Evolutionary conservation across 37 sponge, comb jelly and placozoan species (phyloP).

Genomic region (Halichondria panicea): DNA sequence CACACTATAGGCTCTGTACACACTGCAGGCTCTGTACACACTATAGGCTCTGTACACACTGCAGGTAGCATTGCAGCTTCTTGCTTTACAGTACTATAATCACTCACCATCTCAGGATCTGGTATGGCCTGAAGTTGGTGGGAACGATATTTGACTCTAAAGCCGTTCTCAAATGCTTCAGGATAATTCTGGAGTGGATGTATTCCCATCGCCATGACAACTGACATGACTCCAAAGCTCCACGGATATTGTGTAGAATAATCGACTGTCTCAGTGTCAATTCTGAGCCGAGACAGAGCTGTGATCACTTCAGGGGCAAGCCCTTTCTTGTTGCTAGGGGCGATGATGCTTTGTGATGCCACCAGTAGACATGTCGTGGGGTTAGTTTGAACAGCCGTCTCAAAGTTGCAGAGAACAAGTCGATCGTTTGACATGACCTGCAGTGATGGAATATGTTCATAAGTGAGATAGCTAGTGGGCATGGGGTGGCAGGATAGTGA

Average conservation of each 20-base stretch:
- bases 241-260: conserved; percentile 66
- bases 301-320: conserved; percentile 47
- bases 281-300: conserved; percentile 17
- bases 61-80: no score
- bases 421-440: conserved; percentile 60
- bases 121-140: conserved; percentile 39
- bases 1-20: no score
- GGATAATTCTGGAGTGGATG: conserved; percentile 55
- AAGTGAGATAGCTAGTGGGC: neutral
- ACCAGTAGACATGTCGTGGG: conserved; percentile 30
- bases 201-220: conserved; percentile 42
- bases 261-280: conserved; percentile 35
- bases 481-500: neutral
- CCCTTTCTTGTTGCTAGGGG: conserved; percentile 48
- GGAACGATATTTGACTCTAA: conserved; percentile 33
- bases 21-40: no score
- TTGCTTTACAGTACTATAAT: no score
- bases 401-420: conserved; percentile 50
- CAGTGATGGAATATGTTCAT: neutral
- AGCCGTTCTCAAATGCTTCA: conserved; percentile 3
- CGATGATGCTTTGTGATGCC: conserved; percentile 7
- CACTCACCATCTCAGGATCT: conserved; percentile 26
- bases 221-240: conserved; percentile 52
- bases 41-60: no score
- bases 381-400: conserved; percentile 52